These are phyloP conservation scores for Zaprionus lineosus DNA, from an alignment of 2,888 invertebrate genomes.

Conservation along the genomic window DNA sequence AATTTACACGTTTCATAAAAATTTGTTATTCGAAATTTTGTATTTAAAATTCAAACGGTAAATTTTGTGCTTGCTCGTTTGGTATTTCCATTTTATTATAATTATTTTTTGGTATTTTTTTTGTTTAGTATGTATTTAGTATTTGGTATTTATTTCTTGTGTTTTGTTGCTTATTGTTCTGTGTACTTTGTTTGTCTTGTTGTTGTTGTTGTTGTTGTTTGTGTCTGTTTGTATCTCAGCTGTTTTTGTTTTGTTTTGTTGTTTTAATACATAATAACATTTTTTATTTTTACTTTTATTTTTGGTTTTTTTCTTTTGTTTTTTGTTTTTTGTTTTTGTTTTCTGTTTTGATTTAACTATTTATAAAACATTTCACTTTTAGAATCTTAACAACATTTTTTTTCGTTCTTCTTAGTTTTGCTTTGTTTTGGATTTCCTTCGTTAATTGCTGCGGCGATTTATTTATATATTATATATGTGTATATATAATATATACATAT, in stretches of 20 bases:
- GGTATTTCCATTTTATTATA: conserved; percentile 14
- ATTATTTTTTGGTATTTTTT: no score
- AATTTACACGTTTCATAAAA: conserved; percentile 61
- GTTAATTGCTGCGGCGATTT: conserved; percentile 64
- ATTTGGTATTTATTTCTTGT: conserved; percentile 28
- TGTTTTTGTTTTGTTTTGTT: conserved; percentile 36
- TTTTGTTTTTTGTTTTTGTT: conserved; percentile 46
- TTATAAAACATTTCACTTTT: conserved; percentile 80
- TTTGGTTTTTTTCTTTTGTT: conserved; percentile 49
- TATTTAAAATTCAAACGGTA: conserved; percentile 51
- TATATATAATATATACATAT: conserved; percentile 13
- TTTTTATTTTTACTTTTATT: conserved; percentile 49
- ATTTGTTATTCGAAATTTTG: conserved; percentile 38
- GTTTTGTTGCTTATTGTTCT: conserved; percentile 48
- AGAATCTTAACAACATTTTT: conserved; percentile 80
- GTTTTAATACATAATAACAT: conserved; percentile 27
- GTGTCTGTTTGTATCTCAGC: conserved; percentile 45
- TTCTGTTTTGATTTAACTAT: conserved; percentile 77
- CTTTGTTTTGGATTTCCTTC: conserved; percentile 32
- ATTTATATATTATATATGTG: conserved; percentile 11
- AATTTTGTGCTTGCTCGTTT: conserved; percentile 62
- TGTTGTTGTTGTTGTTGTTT: conserved; percentile 21
- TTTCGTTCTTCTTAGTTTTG: conserved; percentile 18
- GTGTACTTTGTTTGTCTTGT: no score
- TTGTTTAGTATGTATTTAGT: conserved; percentile 16